These are phyloP conservation scores for Cetonia aurata DNA, from an alignment of 2,888 invertebrate genomes.

Conservation along the genomic window DNA sequence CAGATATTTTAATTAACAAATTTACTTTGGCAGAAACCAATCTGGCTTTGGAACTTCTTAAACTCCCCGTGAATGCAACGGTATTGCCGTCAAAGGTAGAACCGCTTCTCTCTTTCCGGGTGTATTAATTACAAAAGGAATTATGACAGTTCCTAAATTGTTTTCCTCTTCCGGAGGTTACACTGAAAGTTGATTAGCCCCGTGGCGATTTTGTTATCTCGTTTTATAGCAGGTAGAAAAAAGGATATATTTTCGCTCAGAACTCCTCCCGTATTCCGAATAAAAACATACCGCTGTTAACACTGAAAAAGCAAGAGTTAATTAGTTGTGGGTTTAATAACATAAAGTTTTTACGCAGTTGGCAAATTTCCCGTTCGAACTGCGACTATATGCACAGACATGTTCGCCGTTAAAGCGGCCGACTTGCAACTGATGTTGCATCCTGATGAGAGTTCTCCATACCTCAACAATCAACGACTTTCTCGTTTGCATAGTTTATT, in stretches of 20 bases:
- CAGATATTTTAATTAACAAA: too few relatives aligned
- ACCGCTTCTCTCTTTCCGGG: constrained; percentile 6
- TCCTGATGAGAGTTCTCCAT: not conserved
- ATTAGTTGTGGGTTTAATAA: too few relatives aligned
- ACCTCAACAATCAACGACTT: not conserved
- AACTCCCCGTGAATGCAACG: too few relatives aligned
- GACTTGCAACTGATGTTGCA: not conserved
- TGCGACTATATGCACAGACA: too few relatives aligned
- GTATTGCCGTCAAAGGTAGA: not conserved
- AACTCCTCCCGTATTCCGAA: not conserved
- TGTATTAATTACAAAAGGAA: constrained; percentile 13
- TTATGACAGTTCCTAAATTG: constrained; percentile 14
- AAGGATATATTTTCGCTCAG: not conserved
- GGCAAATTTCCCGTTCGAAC: too few relatives aligned
- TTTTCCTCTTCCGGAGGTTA: constrained; percentile 2
- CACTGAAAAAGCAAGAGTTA: too few relatives aligned
- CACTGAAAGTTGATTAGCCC: constrained; percentile 14
- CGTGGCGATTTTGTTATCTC: not conserved
- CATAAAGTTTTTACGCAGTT: too few relatives aligned
- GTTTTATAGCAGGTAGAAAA: not conserved
- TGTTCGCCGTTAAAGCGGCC: too few relatives aligned
- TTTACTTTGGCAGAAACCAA: too few relatives aligned
- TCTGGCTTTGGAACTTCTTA: too few relatives aligned
- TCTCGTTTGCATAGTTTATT: not conserved
- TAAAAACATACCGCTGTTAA: too few relatives aligned